Percentiles rank a stretch among this genome's conserved stretches.
These are phyloP conservation scores for Luperina testacea DNA, from an alignment of 2,888 invertebrate species.

Conservation along the genomic window DNA sequence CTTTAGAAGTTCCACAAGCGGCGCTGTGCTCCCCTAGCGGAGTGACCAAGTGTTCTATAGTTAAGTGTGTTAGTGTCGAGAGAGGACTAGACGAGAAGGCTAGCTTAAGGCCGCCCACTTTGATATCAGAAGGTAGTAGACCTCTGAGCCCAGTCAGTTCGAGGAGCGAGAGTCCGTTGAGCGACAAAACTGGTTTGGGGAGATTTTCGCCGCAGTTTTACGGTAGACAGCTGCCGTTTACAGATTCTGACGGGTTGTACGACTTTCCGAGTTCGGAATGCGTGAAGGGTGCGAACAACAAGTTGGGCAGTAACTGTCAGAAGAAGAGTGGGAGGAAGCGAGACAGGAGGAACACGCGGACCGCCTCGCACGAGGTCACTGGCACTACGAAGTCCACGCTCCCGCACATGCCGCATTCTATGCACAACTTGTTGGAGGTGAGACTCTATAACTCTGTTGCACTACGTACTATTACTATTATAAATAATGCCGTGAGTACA, in stretches of 20 bases:
- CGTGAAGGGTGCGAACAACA: slow-evolving; percentile 88
- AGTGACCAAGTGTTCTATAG: slow-evolving; percentile 88
- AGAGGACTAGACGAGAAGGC: slow-evolving; percentile 87
- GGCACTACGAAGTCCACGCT: slow-evolving; percentile 90
- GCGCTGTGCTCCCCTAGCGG: slow-evolving; percentile 86
- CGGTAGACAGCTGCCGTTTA: slow-evolving; percentile 92
- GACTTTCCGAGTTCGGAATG: slow-evolving; percentile 95
- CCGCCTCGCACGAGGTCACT: slow-evolving; percentile 84
- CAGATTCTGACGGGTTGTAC: slow-evolving; percentile 95
- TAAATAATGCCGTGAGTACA: background rate
- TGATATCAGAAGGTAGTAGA: slow-evolving; percentile 91
- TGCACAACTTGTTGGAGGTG: slow-evolving; percentile 91
- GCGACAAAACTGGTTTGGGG: slow-evolving; percentile 92
- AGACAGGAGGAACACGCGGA: slow-evolving; percentile 90
- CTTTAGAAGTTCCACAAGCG: slow-evolving; percentile 85
- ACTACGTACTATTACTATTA: background rate
- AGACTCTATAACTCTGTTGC: slow-evolving; percentile 8
- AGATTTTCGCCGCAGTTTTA: slow-evolving; percentile 93
- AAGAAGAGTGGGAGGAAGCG: slow-evolving; percentile 91
- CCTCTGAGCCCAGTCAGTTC: slow-evolving; percentile 94
- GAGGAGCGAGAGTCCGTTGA: slow-evolving; percentile 94
- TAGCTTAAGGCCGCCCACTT: slow-evolving; percentile 83
- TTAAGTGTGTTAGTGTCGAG: slow-evolving; percentile 90
- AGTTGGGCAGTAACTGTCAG: slow-evolving; percentile 86
- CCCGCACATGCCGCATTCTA: slow-evolving; percentile 88